Conservation (phyloP, 2,888 invertebrate species). For the Polymixis lichenea region DNA sequence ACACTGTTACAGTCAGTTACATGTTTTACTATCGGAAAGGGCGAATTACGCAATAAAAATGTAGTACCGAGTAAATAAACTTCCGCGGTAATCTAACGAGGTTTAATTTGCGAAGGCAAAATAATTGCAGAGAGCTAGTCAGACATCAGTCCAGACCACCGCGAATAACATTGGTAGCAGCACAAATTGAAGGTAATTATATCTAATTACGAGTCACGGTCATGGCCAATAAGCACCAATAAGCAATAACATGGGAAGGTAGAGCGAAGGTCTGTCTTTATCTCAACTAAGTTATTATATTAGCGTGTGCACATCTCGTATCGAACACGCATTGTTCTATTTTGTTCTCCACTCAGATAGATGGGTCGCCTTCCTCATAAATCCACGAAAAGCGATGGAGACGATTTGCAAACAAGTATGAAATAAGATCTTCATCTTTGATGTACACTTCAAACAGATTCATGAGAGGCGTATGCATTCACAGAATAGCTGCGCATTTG, state of each 20-base stretch:
- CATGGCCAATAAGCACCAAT: conserved; percentile 90
- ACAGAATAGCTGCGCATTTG: conserved; percentile 49
- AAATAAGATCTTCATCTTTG: conserved; percentile 58
- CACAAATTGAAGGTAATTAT: conserved; percentile 90
- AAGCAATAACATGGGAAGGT: conserved; percentile 87
- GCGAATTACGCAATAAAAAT: conserved; percentile 52
- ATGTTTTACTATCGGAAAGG: conserved; percentile 33
- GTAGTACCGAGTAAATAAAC: conserved; percentile 67
- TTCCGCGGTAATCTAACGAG: conserved; percentile 77
- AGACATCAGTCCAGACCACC: conserved; percentile 80
- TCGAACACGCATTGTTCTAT: conserved; percentile 27
- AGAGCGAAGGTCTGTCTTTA: conserved; percentile 77
- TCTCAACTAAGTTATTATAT: conserved; percentile 66
- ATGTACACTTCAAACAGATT: conserved; percentile 60
- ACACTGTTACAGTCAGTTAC: conserved; percentile 27
- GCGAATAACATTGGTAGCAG: conserved; percentile 85
- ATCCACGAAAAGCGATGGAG: conserved; percentile 60
- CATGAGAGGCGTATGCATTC: conserved; percentile 58
- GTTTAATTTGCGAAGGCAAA: conserved; percentile 82
- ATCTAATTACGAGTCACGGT: conserved; percentile 89
- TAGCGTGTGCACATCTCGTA: conserved; percentile 44
- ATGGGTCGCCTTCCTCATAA: conserved; percentile 46
- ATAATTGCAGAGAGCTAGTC: conserved; percentile 82
- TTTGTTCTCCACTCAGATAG: conserved; percentile 38
- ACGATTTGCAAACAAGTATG: conserved; percentile 58